These are phyloP conservation scores for Onychostruthus taczanowskii DNA, from an alignment of 2,113 vertebrate species.

Conservation along the genomic window DNA sequence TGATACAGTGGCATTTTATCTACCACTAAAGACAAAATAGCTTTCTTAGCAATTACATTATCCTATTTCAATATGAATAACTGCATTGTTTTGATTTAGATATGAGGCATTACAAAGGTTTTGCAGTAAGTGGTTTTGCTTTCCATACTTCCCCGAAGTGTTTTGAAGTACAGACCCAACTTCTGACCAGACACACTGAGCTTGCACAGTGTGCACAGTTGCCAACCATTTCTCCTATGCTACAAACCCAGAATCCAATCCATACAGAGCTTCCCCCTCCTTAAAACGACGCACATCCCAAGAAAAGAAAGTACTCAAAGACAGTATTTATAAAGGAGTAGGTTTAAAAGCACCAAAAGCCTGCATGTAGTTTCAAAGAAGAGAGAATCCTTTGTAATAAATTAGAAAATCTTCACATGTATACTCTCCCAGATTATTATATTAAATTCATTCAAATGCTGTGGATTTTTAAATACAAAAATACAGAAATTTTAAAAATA, in stretches of 20 bases:
- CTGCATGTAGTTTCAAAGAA: neutral
- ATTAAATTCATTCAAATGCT: neutral
- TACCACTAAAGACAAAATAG: conserved; percentile 56
- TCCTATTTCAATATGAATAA: conserved; percentile 59
- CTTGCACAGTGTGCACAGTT: neutral
- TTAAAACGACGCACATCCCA: neutral
- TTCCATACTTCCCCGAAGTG: neutral
- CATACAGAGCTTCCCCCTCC: neutral
- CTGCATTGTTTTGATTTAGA: conserved; percentile 35
- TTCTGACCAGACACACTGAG: neutral
- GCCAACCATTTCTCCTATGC: neutral
- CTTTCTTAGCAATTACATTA: conserved; percentile 63
- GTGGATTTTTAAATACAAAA: neutral
- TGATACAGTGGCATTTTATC: conserved; percentile 36
- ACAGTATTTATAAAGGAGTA: neutral
- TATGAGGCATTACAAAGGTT: conserved; percentile 50
- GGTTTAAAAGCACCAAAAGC: neutral
- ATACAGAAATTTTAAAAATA: neutral
- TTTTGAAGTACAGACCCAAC: neutral
- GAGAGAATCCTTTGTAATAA: neutral
- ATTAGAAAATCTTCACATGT: neutral
- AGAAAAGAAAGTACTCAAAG: neutral
- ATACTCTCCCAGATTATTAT: neutral
- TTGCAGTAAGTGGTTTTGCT: conserved; percentile 5
- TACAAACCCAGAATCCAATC: neutral